These are phyloP conservation scores for Acanthopagrus latus DNA, from an alignment of 2,797 vertebrate species.

Conservation along the genomic window DNA sequence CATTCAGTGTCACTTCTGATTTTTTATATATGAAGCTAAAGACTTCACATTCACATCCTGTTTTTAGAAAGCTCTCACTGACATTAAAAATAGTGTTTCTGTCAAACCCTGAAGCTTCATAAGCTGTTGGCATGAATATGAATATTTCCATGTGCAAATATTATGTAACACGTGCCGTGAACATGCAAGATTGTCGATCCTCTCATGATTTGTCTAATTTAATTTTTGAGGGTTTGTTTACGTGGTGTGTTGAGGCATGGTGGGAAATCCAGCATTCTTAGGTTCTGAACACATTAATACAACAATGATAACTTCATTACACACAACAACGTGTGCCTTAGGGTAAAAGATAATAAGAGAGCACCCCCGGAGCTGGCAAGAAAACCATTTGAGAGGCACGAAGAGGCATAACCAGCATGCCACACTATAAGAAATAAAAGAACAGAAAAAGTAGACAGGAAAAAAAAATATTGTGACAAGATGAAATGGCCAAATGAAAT, in stretches of 20 bases:
- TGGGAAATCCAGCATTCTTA: neutral
- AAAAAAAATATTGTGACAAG: neutral
- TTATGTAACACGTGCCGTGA: neutral
- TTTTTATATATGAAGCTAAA: conserved; percentile 35
- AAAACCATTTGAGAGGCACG: conserved; percentile 6
- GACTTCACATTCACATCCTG: conserved; percentile 14
- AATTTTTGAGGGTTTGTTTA: neutral
- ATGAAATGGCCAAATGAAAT: neutral
- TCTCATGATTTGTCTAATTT: neutral
- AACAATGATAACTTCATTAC: conserved; percentile 16
- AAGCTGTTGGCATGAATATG: conserved; percentile 32
- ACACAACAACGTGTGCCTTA: neutral
- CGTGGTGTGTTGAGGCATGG: conserved; percentile 11
- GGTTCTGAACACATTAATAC: conserved; percentile 35
- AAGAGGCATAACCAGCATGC: neutral
- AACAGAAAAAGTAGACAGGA: neutral
- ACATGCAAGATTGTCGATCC: conserved; percentile 10
- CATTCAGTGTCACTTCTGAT: conserved; percentile 38
- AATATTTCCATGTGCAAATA: conserved; percentile 33
- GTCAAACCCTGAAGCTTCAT: neutral
- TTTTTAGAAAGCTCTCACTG: conserved; percentile 16
- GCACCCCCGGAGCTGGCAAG: conserved; percentile 1
- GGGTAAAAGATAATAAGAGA: conserved; percentile 26
- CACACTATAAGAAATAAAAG: neutral
- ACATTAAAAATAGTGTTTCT: conserved; percentile 15